These are phyloP conservation scores for Doris montereyensis DNA, from an alignment of 2,888 invertebrate species.

Conservation along the genomic window DNA sequence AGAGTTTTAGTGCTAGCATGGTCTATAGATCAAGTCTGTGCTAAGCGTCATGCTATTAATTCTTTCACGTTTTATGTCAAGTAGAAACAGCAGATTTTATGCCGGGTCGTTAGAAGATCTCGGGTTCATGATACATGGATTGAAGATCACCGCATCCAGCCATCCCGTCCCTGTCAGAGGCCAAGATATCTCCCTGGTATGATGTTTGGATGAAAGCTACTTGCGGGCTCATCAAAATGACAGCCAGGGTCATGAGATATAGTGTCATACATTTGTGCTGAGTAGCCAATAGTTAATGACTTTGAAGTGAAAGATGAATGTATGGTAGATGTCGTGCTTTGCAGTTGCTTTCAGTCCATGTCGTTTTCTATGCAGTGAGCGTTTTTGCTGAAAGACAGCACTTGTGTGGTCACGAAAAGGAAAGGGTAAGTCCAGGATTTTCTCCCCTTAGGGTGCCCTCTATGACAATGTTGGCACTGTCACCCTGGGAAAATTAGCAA, in stretches of 20 bases:
- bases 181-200: not conserved
- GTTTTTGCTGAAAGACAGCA: constrained; percentile 34
- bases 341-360: constrained; percentile 40
- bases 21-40: too few species aligned
- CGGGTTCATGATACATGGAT: constrained; percentile 26
- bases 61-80: too few species aligned
- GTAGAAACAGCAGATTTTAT: too few species aligned
- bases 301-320: constrained; percentile 44
- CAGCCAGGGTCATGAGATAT: constrained; percentile 32
- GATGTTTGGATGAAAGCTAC: not conserved
- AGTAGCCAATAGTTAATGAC: constrained; percentile 34
- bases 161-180: not conserved
- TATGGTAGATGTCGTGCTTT: constrained; percentile 41
- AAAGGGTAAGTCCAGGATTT: constrained; percentile 58
- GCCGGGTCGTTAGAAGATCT: too few species aligned
- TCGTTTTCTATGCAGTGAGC: constrained; percentile 32
- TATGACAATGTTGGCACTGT: constrained; percentile 61
- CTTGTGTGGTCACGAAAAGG: constrained; percentile 42
- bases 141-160: constrained; percentile 34
- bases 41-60: too few species aligned
- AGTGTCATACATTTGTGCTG: constrained; percentile 29
- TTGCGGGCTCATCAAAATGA: constrained; percentile 24
- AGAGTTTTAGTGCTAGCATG: too few species aligned
- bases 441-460: constrained; percentile 62
- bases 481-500: constrained; percentile 65